These are phyloP conservation scores for Tetanocera ferruginea DNA, from an alignment of 2,888 invertebrate species.

Conservation along the genomic window DNA sequence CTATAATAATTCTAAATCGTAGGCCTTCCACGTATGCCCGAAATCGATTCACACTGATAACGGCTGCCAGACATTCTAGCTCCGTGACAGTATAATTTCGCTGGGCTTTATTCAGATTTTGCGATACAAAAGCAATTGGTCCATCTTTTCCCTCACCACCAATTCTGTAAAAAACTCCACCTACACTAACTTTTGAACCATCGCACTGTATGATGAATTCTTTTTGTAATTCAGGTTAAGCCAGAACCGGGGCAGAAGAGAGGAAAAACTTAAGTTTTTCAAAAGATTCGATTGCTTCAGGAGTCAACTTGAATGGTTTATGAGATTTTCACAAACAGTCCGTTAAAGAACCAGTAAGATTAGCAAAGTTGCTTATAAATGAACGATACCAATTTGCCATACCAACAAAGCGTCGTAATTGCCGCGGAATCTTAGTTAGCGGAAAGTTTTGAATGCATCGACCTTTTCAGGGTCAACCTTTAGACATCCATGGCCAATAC, in stretches of 20 bases:
- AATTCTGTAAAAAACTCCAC: too few species aligned
- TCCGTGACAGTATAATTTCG: conserved; percentile 24
- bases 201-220: conserved; percentile 29
- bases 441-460: background rate
- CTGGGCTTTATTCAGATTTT: conserved; percentile 27
- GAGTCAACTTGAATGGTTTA: too few species aligned
- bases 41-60: conserved; percentile 29
- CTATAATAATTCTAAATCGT: background rate
- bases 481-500: conserved; percentile 22
- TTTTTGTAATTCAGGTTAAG: background rate
- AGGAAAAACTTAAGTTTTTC: background rate
- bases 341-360: background rate
- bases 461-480: conserved; percentile 34
- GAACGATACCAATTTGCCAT: conserved; percentile 20
- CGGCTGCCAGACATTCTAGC: conserved; percentile 23
- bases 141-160: background rate
- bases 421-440: background rate
- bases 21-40: conserved; percentile 42
- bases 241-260: background rate
- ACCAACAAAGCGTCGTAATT: background rate
- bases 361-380: conserved; percentile 20
- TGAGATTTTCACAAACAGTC: too few species aligned
- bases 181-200: background rate
- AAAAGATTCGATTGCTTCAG: too few species aligned
- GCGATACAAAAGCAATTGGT: conserved; percentile 29